phyloP scores from a whole-genome alignment of 1,140 invertebrate species.

The Brachionus rotundiformis region DNA sequence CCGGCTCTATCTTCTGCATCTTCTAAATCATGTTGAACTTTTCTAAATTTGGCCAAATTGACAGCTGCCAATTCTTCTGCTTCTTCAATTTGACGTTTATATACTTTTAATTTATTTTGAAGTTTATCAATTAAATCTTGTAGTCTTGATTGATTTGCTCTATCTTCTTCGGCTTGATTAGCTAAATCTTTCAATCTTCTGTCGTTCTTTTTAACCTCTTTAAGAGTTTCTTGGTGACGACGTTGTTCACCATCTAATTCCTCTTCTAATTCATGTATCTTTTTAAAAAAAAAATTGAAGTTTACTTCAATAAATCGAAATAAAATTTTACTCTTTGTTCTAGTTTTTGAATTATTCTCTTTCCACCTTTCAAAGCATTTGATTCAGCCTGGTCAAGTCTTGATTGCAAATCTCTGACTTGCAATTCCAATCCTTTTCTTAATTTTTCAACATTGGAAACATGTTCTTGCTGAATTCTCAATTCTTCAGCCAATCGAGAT shows the following conservation, averaged over 20 bases:
- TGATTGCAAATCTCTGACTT: constrained; percentile 96
- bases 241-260: constrained; percentile 96
- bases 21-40: constrained; percentile 71
- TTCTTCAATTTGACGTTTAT: constrained; percentile 98
- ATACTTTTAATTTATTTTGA: constrained; percentile 98
- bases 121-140: constrained; percentile 97
- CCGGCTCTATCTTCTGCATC: constrained; percentile 97
- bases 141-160: constrained; percentile 95
- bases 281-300: neutral
- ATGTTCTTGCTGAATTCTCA: constrained; percentile 94
- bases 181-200: constrained; percentile 71
- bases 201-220: constrained; percentile 77
- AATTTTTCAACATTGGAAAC: constrained; percentile 95
- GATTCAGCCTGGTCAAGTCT: constrained; percentile 93
- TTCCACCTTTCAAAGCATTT: constrained; percentile 94
- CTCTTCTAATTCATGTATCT: constrained; percentile 79
- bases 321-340: constrained; percentile 64
- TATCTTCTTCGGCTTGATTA: constrained; percentile 94
- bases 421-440: constrained; percentile 90
- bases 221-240: constrained; percentile 77
- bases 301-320: neutral
- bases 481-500: constrained; percentile 91
- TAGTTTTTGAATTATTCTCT: constrained; percentile 72
- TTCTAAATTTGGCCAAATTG: constrained; percentile 98
- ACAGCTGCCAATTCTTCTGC: constrained; percentile 96